Percentiles rank a stretch among this genome's conserved stretches.
Conservation (phyloP, 2,888 invertebrate species). For the Eugnorisma glareosa region DNA sequence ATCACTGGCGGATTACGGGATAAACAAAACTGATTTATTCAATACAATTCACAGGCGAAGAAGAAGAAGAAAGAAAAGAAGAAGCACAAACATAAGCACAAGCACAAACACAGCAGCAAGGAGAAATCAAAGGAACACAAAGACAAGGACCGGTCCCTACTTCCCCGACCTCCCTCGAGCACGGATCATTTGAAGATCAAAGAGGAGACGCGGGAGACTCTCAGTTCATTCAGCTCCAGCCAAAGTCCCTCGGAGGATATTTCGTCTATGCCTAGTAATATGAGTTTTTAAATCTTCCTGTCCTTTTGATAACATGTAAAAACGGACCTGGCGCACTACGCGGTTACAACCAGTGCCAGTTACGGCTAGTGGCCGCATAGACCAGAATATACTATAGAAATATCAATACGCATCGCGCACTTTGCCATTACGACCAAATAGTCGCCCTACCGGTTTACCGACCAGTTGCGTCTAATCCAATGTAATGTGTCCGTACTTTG, state of each 20-base stretch:
- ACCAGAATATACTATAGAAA: not conserved
- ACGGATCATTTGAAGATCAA: conserved; percentile 91
- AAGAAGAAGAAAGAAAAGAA: conserved; percentile 95
- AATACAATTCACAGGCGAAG: conserved; percentile 85
- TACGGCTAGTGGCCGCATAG: not conserved
- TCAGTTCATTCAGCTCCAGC: conserved; percentile 94
- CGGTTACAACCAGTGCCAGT: not conserved
- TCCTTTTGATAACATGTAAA: not conserved
- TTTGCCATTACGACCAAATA: not conserved
- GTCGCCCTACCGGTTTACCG: not conserved
- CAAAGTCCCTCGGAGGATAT: conserved; percentile 92
- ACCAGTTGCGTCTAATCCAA: too few relatives aligned
- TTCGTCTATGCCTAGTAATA: conserved; percentile 84
- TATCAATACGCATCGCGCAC: not conserved
- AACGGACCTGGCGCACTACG: not conserved
- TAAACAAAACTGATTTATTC: not conserved
- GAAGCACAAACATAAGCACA: conserved; percentile 97
- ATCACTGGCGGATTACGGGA: not conserved
- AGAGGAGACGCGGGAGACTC: conserved; percentile 94
- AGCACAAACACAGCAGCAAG: conserved; percentile 94
- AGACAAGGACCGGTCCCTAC: conserved; percentile 77
- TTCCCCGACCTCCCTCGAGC: conserved; percentile 80
- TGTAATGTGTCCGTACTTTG: not conserved
- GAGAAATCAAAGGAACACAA: conserved; percentile 88
- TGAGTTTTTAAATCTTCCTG: conserved; percentile 79